Percentiles rank a stretch among this genome's conserved stretches.
These are phyloP conservation scores for Nestor notabilis DNA, from an alignment of 2,113 vertebrate species.

Conservation along the genomic window DNA sequence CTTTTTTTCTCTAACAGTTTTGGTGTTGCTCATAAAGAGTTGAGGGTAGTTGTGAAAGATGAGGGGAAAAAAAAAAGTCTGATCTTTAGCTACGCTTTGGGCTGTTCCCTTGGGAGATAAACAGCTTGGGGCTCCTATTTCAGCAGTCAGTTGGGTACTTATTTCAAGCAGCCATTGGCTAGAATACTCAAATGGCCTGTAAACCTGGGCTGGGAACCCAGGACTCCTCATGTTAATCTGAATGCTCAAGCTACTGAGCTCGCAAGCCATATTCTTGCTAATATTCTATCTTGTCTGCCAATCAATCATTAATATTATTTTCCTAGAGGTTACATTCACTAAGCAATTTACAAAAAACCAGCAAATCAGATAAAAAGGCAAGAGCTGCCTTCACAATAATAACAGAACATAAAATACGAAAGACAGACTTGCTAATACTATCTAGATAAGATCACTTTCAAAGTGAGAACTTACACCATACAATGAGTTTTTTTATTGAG, in stretches of 20 bases:
- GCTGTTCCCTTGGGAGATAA: neutral
- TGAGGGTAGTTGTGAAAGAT: neutral
- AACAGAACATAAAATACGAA: neutral
- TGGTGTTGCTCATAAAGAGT: neutral
- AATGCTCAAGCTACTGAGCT: neutral
- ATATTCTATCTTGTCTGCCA: neutral
- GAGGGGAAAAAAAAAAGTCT: neutral
- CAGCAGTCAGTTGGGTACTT: neutral
- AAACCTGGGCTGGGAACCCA: neutral
- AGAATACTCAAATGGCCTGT: neutral
- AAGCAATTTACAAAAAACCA: neutral
- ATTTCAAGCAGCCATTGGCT: neutral
- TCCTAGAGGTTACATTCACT: neutral
- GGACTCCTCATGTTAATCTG: neutral
- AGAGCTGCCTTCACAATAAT: neutral
- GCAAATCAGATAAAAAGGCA: neutral
- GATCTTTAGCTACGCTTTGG: neutral
- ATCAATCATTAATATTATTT: neutral
- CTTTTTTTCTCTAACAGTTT: neutral
- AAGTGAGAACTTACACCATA: neutral
- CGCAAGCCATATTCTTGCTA: neutral
- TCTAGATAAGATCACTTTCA: neutral
- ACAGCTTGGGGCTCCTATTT: neutral
- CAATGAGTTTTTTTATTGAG: neutral
- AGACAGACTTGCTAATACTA: neutral